Evolutionary conservation across 1,140 invertebrate genomes (phyloP), one percentile per base, ranked within the genome.

Genomic region (Drosophila carrolli): DNA sequence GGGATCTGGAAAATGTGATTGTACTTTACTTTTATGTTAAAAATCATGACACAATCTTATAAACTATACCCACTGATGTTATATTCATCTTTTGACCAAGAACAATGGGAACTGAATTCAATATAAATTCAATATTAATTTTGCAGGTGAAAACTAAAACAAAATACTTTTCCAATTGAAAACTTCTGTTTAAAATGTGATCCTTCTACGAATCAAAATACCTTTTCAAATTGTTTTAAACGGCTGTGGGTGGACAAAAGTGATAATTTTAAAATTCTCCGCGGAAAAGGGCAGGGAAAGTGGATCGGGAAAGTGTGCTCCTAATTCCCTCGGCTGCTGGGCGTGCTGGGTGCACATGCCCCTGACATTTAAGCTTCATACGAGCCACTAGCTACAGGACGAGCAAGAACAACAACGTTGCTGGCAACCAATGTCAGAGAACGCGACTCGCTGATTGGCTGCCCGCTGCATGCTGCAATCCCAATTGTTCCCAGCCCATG

Each of bases 301-400:
- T 44, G 29, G 43, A 74, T 61, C 27, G 54, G 27, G 23, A 43
- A 75, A 58, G 14, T 50, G 59, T 48, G 55, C 44, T 78, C 59
- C 41, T 63, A 57, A 58, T 58, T 48, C 53, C 65, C 44, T 68
- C 37, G 75, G 71, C 56, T 56, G 46, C 50, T 51, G 47, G 81
- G 23, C 23, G 57, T 59, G 44, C 47, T 48, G 47, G 81, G 63
- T 75, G 65, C 82, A 86, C 75, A 88, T 88, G 83, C 83, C 83
- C 83, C 83, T 88, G 83, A 88, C 83, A 88, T 88, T 88, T 88
- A 89, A 83, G 74, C 72, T 73, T 61, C 35, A 55, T 68, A 43
- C 70, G 32, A 74, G 51, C 59, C 46, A 61, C 59, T 62, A 68
- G 23, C 59, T 41, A 35, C 56, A 70, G 65, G 43, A 66, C 58